phyloP scores from a whole-genome alignment of 2,113 vertebrate genomes.

The Brachyhypopomus gauderio region DNA sequence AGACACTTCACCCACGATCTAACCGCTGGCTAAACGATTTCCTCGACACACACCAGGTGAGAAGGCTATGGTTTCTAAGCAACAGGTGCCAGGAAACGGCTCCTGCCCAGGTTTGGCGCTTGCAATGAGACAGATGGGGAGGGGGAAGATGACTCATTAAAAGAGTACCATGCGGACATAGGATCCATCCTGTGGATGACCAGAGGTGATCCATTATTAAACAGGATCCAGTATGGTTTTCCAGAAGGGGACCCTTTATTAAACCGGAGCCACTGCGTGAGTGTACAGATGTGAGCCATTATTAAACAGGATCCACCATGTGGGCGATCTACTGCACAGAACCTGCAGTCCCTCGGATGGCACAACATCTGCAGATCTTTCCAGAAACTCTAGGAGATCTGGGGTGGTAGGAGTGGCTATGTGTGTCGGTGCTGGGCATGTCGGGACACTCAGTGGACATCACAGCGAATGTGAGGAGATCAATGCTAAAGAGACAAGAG shows the following conservation, averaged over 20 bases:
- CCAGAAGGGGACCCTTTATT: too few relatives aligned
- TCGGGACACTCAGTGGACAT: too few relatives aligned
- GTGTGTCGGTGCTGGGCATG: too few relatives aligned
- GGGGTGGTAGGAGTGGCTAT: background rate
- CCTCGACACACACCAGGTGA: background rate
- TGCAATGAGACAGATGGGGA: background rate
- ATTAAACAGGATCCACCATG: conserved; percentile 41
- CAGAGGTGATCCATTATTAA: conserved; percentile 47
- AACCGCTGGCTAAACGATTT: background rate
- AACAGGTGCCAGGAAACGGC: conserved; percentile 39
- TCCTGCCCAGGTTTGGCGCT: background rate
- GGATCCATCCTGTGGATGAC: conserved; percentile 33
- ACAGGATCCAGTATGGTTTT: too few relatives aligned
- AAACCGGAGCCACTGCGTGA: background rate
- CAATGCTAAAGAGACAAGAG: conserved; percentile 1
- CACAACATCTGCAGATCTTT: conserved; percentile 8
- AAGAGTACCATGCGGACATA: conserved; percentile 17
- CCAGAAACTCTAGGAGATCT: conserved; percentile 28
- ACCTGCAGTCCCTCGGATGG: conserved; percentile 22
- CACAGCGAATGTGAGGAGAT: too few relatives aligned
- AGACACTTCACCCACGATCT: conserved; percentile 14
- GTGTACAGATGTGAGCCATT: conserved; percentile 46
- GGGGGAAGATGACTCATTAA: conserved; percentile 20
- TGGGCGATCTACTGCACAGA: conserved; percentile 38
- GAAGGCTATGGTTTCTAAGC: conserved; percentile 24